Conservation (phyloP, 2,113 vertebrate genomes). For the Hydropotes inermis region DNA sequence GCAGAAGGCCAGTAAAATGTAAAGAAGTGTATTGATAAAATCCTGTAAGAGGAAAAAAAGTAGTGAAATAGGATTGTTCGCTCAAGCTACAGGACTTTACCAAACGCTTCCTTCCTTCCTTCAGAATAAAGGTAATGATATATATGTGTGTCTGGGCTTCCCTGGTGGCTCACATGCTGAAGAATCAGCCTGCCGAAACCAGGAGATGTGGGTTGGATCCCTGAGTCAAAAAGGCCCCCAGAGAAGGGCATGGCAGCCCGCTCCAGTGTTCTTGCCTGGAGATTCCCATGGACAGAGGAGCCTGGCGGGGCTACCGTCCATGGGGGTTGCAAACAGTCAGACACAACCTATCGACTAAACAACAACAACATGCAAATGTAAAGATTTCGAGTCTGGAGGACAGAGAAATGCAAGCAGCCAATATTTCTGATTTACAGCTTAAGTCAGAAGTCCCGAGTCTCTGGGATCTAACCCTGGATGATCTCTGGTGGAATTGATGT, state of each 20-base stretch:
- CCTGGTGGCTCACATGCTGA: not conserved
- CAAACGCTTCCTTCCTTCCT: not conserved
- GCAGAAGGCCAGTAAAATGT: not conserved
- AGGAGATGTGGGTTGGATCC: not conserved
- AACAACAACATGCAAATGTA: not conserved
- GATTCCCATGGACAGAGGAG: not conserved
- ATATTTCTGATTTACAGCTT: accelerated
- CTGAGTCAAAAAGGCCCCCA: accelerated
- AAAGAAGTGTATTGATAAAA: constrained; percentile 27
- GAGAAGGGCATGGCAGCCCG: not conserved
- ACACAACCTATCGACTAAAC: not conserved
- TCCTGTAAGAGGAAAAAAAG: constrained; percentile 42
- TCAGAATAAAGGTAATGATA: not conserved
- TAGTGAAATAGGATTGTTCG: constrained; percentile 13
- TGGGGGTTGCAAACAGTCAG: accelerated
- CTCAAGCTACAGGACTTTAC: not conserved
- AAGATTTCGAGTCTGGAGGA: not conserved
- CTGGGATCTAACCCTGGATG: not conserved
- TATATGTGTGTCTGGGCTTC: not conserved
- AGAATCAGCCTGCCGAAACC: not conserved
- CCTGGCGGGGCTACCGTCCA: accelerated
- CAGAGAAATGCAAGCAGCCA: too few species aligned
- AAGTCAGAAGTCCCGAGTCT: not conserved
- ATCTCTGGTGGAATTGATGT: accelerated
- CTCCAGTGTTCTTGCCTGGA: not conserved